Conservation (phyloP, 2,888 invertebrate species). For the Arge pagana region DNA sequence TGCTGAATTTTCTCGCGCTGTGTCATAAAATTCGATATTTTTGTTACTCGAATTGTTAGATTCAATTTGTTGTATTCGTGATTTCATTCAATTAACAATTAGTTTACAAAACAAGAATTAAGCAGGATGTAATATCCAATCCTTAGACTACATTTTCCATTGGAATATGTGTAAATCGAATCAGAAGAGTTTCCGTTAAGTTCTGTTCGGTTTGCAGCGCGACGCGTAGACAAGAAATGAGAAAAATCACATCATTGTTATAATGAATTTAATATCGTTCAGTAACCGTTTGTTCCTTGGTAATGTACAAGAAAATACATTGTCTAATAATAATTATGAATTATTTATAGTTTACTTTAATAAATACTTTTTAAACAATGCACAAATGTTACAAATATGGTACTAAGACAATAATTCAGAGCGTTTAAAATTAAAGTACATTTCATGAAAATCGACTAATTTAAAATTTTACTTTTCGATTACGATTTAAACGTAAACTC, state of each 20-base stretch:
- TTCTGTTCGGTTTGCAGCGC: too few relatives aligned
- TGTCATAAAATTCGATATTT: too few relatives aligned
- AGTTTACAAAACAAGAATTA: too few relatives aligned
- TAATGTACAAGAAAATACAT: conserved; percentile 18
- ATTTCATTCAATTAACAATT: too few relatives aligned
- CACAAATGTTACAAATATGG: conserved; percentile 50
- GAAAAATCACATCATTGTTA: neutral
- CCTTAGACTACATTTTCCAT: too few relatives aligned
- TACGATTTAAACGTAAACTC: too few relatives aligned
- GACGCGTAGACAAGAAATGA: too few relatives aligned
- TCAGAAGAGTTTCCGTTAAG: neutral
- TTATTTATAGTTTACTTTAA: conserved; percentile 44
- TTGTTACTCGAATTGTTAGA: too few relatives aligned
- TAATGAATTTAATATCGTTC: conserved; percentile 15
- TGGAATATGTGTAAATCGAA: too few relatives aligned
- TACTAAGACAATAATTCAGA: conserved; percentile 37
- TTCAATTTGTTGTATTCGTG: too few relatives aligned
- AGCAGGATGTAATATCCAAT: too few relatives aligned
- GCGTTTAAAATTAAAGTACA: conserved; percentile 18
- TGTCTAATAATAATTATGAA: conserved; percentile 14
- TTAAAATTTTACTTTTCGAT: neutral
- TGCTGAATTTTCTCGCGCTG: too few relatives aligned
- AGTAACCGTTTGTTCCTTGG: conserved; percentile 11
- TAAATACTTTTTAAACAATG: conserved; percentile 51
- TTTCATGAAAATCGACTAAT: conserved; percentile 6